Conservation (phyloP, 2,888 invertebrate genomes). For the Erannis defoliaria region DNA sequence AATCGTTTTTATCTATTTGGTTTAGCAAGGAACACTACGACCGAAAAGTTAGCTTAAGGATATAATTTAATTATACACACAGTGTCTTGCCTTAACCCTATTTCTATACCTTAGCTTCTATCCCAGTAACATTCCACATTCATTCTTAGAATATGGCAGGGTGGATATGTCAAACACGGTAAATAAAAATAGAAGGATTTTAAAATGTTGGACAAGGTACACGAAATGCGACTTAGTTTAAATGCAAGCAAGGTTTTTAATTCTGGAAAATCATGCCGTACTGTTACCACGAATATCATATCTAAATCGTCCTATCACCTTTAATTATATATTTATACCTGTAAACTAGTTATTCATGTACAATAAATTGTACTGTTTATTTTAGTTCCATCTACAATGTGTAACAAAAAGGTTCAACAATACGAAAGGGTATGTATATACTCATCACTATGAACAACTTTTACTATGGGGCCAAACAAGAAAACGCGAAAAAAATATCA, state of each 20-base stretch:
- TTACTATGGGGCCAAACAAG: no score
- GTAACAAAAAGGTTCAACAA: no score
- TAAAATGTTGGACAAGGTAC: background rate
- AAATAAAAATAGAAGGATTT: constrained; percentile 3
- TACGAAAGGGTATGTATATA: no score
- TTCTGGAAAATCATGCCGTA: no score
- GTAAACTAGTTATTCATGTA: no score
- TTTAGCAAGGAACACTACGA: constrained; percentile 59
- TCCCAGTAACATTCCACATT: constrained; percentile 32
- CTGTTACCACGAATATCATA: no score
- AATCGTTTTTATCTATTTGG: constrained; percentile 52
- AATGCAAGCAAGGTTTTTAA: constrained; percentile 19
- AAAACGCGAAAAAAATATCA: no score
- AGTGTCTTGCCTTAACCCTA: constrained; percentile 6
- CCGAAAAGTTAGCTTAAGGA: constrained; percentile 36
- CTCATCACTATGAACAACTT: no score
- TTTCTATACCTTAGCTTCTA: constrained; percentile 32
- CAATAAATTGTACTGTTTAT: no score
- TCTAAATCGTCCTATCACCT: no score
- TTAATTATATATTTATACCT: no score
- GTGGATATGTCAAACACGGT: constrained; percentile 23
- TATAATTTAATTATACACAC: constrained; percentile 5
- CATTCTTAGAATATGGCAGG: constrained; percentile 29
- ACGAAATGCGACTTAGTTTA: constrained; percentile 5
- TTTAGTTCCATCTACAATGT: no score